phyloP scores from a whole-genome alignment of 2,888 invertebrate genomes.

The Acrobasis consociella region DNA sequence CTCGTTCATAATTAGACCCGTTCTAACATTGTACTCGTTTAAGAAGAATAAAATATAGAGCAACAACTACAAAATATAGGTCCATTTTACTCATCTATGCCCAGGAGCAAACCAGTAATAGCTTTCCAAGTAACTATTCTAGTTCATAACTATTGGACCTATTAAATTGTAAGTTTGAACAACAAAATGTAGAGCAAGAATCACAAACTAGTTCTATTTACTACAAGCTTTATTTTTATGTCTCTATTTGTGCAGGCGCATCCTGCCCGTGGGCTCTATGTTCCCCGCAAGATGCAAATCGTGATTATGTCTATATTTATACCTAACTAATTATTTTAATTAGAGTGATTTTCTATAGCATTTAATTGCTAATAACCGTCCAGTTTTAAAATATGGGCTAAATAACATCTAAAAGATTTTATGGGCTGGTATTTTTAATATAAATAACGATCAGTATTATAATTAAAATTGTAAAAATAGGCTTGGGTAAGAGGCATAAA shows the following conservation, averaged over 20 bases:
- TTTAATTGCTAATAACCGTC: too few relatives aligned
- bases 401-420: too few relatives aligned
- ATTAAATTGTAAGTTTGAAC: constrained; percentile 1
- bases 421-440: too few relatives aligned
- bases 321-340: not conserved
- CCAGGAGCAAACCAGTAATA: not conserved
- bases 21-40: too few relatives aligned
- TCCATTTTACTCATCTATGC: not conserved
- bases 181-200: not conserved
- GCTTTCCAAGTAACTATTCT: not conserved
- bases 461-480: too few relatives aligned
- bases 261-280: not conserved
- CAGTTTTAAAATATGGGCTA: too few relatives aligned
- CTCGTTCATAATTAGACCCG: too few relatives aligned
- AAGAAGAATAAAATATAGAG: too few relatives aligned
- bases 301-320: not conserved
- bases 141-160: not conserved
- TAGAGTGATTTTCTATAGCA: too few relatives aligned
- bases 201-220: not conserved
- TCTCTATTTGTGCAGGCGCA: not conserved
- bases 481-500: too few relatives aligned
- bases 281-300: not conserved
- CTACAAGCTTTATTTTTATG: not conserved
- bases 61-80: not conserved
- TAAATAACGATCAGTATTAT: too few relatives aligned